Evolutionary conservation across 2,113 vertebrate genomes (phyloP).

Genomic region (Noturus placidus): DNA sequence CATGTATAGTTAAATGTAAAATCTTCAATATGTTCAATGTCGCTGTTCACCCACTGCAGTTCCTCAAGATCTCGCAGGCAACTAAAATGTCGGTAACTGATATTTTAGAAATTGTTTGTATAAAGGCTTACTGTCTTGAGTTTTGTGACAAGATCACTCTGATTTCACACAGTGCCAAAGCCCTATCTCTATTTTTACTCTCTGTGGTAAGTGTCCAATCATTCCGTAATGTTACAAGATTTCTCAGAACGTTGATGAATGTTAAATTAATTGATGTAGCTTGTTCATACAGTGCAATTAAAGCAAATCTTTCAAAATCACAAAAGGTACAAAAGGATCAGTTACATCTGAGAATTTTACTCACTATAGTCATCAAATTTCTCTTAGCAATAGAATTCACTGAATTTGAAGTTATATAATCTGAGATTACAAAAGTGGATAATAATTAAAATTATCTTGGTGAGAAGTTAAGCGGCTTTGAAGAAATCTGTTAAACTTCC

Average conservation of each 20-base stretch:
- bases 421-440: not conserved
- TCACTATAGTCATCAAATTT: no score
- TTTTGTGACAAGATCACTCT: not conserved
- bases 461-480: not conserved
- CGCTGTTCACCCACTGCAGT: not conserved
- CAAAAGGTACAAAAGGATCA: no score
- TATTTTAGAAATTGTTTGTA: not conserved
- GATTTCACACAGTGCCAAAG: conserved; percentile 34
- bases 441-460: fast-evolving
- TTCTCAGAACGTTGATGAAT: conserved; percentile 4
- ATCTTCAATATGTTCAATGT: conserved; percentile 20
- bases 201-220: fast-evolving
- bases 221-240: not conserved
- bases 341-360: fast-evolving
- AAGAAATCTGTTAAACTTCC: not conserved
- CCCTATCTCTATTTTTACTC: no score
- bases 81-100: not conserved
- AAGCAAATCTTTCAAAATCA: not conserved
- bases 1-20: conserved; percentile 24
- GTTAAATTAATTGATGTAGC: not conserved
- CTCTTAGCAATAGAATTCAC: not conserved
- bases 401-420: not conserved
- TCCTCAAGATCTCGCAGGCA: conserved; percentile 21
- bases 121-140: not conserved
- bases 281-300: fast-evolving